These are phyloP conservation scores for Isaurus tuberculatus DNA, from an alignment of 92 coral and sea anemone species.

Conservation along the genomic window DNA sequence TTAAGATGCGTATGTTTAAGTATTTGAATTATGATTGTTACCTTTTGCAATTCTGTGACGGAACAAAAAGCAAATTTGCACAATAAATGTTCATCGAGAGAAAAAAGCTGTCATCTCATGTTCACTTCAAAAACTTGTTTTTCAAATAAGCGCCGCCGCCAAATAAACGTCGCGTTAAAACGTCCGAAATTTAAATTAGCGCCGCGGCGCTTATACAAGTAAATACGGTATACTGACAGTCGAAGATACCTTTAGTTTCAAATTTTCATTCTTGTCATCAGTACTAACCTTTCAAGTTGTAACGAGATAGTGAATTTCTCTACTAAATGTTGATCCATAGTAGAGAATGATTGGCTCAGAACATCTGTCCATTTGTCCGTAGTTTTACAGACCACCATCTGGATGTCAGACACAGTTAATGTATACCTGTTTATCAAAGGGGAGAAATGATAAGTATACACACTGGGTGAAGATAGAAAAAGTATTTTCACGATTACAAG, in stretches of 20 bases:
- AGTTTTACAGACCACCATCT: conserved; percentile 88
- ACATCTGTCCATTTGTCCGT: conserved; percentile 83
- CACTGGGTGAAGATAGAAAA: not conserved
- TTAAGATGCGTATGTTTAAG: no score
- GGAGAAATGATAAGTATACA: not conserved
- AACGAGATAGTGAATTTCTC: conserved; percentile 90
- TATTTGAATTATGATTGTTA: no score
- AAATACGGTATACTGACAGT: no score
- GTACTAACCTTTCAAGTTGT: conserved; percentile 83
- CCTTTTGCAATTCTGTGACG: no score
- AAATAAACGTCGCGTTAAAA: no score
- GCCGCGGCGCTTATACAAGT: no score
- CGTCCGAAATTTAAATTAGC: no score
- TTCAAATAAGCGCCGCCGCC: no score
- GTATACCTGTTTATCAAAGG: conserved; percentile 65
- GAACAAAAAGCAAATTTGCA: no score
- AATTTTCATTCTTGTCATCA: not conserved
- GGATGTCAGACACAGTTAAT: conserved; percentile 88
- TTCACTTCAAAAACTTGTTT: no score
- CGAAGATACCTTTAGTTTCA: not conserved
- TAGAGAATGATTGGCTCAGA: conserved; percentile 65
- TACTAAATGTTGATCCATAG: conserved; percentile 87
- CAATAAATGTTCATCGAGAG: no score
- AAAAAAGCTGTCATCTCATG: no score
- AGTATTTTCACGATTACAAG: not conserved